Evolutionary conservation across 92 coral and sea anemone genomes (phyloP).

Genomic region (Actinostola sp.): DNA sequence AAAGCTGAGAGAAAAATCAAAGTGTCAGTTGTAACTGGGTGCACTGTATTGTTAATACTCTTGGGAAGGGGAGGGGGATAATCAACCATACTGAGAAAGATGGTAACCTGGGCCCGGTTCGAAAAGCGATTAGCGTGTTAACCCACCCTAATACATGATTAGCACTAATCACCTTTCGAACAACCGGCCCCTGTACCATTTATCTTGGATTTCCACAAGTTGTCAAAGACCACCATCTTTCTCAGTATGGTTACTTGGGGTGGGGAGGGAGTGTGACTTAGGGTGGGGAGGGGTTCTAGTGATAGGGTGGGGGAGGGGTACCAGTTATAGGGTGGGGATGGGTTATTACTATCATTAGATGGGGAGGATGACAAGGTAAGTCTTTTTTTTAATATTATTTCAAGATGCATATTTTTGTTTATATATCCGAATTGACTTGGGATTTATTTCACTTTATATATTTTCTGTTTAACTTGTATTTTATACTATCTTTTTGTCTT

Average conservation of each 20-base stretch:
- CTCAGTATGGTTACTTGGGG: background rate
- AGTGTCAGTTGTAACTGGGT: slow-evolving; percentile 26
- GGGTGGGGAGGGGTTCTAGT: background rate
- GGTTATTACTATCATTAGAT: too few relatives aligned
- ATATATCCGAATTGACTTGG: too few relatives aligned
- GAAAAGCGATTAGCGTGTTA: too few relatives aligned
- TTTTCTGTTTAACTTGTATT: too few relatives aligned
- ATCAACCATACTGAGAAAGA: background rate
- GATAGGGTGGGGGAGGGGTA: background rate
- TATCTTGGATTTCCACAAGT: too few relatives aligned
- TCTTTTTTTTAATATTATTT: too few relatives aligned
- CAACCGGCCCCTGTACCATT: too few relatives aligned
- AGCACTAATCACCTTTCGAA: too few relatives aligned
- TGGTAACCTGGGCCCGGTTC: background rate
- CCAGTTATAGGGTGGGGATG: background rate
- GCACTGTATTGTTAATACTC: background rate
- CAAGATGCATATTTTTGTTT: too few relatives aligned
- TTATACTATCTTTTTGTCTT: background rate
- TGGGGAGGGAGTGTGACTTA: background rate
- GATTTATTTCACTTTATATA: background rate
- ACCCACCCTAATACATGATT: too few relatives aligned
- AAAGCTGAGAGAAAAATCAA: too few relatives aligned
- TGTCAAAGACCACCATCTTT: background rate
- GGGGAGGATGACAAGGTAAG: background rate
- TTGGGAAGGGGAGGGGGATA: slow-evolving; percentile 4